Evolutionary conservation across 2,113 vertebrate species (phyloP).

Genomic region (Chaetura pelagica): DNA sequence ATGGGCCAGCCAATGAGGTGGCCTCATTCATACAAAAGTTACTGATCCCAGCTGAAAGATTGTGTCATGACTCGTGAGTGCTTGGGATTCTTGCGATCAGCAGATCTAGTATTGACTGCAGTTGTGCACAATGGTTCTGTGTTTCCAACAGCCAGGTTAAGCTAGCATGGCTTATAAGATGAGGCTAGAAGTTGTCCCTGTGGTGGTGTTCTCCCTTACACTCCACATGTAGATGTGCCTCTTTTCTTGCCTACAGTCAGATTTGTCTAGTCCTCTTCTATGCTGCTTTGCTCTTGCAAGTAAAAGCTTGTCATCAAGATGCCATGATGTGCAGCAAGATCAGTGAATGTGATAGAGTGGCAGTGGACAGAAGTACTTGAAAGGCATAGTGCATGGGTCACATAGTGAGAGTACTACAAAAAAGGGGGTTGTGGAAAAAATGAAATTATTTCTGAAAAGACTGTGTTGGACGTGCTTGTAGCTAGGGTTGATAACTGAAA

Average conservation of each 20-base stretch:
- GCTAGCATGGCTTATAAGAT: not conserved
- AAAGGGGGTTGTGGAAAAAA: not conserved
- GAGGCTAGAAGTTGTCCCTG: not conserved
- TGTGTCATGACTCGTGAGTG: not conserved
- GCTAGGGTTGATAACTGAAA: not conserved
- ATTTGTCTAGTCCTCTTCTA: not conserved
- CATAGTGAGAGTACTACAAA: not conserved
- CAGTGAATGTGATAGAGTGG: not conserved
- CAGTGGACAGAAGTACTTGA: not conserved
- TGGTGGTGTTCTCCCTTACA: not conserved
- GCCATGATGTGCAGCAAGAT: not conserved
- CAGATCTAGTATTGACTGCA: not conserved
- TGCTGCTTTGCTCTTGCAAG: not conserved
- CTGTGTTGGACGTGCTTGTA: not conserved
- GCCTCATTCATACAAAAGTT: not conserved
- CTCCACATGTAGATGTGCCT: not conserved
- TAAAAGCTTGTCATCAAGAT: not conserved
- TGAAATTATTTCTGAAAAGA: not conserved
- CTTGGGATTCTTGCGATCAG: not conserved
- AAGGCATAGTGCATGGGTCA: not conserved
- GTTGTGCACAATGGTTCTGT: not conserved
- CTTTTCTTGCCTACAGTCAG: not conserved
- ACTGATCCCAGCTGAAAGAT: not conserved
- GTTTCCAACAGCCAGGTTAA: not conserved
- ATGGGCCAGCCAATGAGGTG: not conserved